Evolutionary conservation across 1,140 invertebrate genomes (phyloP).

Genomic region (Pentalonia nigronervosa): DNA sequence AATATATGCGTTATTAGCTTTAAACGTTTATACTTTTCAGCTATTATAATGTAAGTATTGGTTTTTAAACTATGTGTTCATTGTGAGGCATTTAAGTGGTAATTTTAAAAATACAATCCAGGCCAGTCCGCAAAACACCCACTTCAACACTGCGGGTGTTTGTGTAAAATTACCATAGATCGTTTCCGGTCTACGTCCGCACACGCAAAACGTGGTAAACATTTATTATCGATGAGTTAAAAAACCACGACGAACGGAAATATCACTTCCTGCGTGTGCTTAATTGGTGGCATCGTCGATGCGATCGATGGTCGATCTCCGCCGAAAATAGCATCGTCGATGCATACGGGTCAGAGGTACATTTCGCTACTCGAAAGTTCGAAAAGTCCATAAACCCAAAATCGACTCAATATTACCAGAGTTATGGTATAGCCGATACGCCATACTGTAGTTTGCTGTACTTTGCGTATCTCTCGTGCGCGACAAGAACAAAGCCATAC

Average conservation of each 20-base stretch:
- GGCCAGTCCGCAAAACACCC: conserved; percentile 8
- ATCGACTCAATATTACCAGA: not conserved
- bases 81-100: not conserved
- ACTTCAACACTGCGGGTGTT: not conserved
- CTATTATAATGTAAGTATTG: not conserved
- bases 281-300: not conserved
- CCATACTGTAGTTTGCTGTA: not conserved
- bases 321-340: not conserved
- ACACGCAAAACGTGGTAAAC: conserved; percentile 7
- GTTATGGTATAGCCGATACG: too few relatives aligned
- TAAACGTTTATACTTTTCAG: not conserved
- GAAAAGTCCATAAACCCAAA: not conserved
- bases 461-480: not conserved
- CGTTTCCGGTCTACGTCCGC: not conserved
- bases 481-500: not conserved
- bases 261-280: not conserved
- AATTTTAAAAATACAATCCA: conserved; percentile 13
- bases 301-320: not conserved
- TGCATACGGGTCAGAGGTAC: not conserved
- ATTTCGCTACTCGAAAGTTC: too few relatives aligned
- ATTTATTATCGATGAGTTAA: not conserved
- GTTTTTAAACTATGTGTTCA: not conserved
- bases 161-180: conserved; percentile 17
- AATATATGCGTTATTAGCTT: not conserved
- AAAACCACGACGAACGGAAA: not conserved